Evolutionary conservation across 2,797 vertebrate genomes (phyloP).

Genomic region (Kryptolebias ocellatus): DNA sequence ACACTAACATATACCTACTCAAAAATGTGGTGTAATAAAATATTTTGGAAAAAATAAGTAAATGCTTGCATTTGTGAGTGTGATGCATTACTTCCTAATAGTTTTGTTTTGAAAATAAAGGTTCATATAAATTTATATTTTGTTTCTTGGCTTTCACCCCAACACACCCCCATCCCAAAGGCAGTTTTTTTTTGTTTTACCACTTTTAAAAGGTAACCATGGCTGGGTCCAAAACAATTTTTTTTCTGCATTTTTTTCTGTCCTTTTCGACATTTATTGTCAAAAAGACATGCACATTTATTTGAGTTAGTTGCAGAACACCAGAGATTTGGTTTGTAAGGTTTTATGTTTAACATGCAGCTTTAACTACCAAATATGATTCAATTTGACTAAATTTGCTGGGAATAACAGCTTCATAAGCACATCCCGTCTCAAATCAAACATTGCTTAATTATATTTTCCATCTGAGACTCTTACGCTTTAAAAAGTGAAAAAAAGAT

Average conservation of each 20-base stretch:
- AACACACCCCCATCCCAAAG: too few relatives aligned
- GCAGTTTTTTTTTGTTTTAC: too few relatives aligned
- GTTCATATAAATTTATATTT: too few relatives aligned
- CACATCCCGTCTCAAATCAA: not conserved
- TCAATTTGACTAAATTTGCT: not conserved
- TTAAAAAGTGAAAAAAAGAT: not conserved
- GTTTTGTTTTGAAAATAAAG: too few relatives aligned
- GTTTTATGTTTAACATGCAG: not conserved
- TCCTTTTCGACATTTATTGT: not conserved
- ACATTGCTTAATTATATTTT: not conserved
- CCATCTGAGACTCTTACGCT: not conserved
- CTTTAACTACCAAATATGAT: not conserved
- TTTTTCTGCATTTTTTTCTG: not conserved
- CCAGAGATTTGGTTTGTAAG: not conserved
- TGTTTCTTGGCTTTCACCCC: too few relatives aligned
- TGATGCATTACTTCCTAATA: too few relatives aligned
- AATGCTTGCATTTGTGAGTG: too few relatives aligned
- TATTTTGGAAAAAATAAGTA: too few relatives aligned
- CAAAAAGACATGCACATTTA: not conserved
- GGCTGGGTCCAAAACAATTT: not conserved
- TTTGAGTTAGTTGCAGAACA: too few relatives aligned
- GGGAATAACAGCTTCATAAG: not conserved
- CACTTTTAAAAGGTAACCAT: constrained; percentile 2
- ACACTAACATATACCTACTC: too few relatives aligned
- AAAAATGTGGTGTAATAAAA: too few relatives aligned